Conservation (phyloP, 2,113 vertebrate genomes). For the Machaerirhynchus nigripectus region DNA sequence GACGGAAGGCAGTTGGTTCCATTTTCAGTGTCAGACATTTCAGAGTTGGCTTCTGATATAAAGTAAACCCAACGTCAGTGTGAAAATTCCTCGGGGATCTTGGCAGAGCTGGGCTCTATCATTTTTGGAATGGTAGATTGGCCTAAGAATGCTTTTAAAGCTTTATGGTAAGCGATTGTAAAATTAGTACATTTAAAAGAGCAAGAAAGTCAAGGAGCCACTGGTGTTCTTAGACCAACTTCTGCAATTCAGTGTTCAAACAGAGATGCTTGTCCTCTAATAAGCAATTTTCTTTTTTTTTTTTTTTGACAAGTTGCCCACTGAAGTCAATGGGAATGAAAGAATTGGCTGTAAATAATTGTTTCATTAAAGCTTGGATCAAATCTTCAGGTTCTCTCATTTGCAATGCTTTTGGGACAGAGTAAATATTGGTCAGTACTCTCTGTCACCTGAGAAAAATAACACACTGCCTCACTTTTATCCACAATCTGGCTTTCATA, state of each 20-base stretch:
- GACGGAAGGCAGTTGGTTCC: not conserved
- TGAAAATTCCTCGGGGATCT: slow-evolving; percentile 22
- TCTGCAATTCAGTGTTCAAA: not conserved
- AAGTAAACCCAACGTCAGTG: not conserved
- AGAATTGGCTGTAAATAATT: not conserved
- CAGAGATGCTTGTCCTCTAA: not conserved
- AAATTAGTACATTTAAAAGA: not conserved
- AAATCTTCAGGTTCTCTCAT: not conserved
- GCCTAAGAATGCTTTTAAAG: not conserved
- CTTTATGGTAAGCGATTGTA: not conserved
- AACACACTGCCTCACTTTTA: not conserved
- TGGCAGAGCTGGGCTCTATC: slow-evolving; percentile 22
- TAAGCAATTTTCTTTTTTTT: not conserved
- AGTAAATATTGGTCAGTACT: not conserved
- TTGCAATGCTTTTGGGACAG: not conserved
- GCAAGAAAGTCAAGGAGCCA: not conserved
- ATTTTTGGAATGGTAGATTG: not conserved
- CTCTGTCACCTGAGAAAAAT: not conserved
- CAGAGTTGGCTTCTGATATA: slow-evolving; percentile 29
- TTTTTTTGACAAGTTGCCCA: not conserved
- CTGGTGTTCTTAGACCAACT: not conserved
- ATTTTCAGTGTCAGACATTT: slow-evolving; percentile 42
- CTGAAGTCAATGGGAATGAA: not conserved
- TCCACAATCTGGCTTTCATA: not conserved
- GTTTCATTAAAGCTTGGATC: not conserved